A percentile compares a stretch with the other conserved stretches of the same genome.
Conservation (phyloP, 2,113 vertebrate species). For the Notiomystis cincta region DNA sequence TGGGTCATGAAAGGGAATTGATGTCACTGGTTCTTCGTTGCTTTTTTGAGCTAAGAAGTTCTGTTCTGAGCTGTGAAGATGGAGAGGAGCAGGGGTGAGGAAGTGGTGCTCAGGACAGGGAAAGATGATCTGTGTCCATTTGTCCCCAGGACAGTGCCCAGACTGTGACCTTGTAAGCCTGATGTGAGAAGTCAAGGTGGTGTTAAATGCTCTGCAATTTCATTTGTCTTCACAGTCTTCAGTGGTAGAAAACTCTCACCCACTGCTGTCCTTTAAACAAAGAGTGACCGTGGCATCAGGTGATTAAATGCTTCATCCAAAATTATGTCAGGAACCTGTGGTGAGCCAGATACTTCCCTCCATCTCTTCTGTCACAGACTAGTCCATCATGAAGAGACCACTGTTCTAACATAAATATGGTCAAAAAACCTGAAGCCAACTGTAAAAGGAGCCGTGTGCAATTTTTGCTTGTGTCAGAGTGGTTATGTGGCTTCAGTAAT, state of each 20-base stretch:
- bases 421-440: background rate
- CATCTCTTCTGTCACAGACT: background rate
- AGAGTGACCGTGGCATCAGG: background rate
- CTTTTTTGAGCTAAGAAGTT: background rate
- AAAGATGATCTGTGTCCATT: background rate
- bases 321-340: background rate
- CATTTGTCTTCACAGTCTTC: background rate
- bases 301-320: background rate
- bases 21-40: conserved; percentile 27
- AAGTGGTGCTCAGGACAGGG: background rate
- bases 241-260: background rate
- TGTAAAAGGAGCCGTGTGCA: background rate
- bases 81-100: background rate
- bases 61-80: background rate
- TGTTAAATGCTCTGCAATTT: background rate
- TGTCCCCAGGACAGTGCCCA: background rate
- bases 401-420: background rate
- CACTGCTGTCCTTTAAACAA: background rate
- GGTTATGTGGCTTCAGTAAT: conserved; percentile 29
- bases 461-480: background rate
- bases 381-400: background rate
- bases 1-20: conserved; percentile 56
- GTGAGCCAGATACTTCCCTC: background rate
- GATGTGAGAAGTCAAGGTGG: background rate
- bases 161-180: background rate